Evolutionary conservation across 2,888 invertebrate genomes (phyloP), one percentile per base, ranked within the genome.

Genomic region (Nematopogon swammerdamellus): DNA sequence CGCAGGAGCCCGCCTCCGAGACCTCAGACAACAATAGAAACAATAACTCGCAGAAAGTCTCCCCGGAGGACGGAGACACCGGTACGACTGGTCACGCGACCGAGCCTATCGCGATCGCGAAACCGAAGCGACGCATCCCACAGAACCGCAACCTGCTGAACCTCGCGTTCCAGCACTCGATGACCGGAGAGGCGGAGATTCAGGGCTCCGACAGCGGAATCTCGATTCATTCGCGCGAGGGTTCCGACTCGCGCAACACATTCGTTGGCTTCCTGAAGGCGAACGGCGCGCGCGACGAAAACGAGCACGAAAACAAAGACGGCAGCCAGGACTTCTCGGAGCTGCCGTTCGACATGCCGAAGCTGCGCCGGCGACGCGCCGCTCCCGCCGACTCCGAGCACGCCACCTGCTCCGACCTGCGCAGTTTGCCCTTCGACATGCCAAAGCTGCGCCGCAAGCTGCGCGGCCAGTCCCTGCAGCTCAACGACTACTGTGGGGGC

Each of bases 261-360:
- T 68, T 86, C 70, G 74, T 82, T 53, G 84, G 83, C 53, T 83
- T 86, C 57, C 83, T 85, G 54, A 81, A 81, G 54, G 73, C 82
- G 53, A 84, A 83, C 52, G 60, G 60, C 36, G 61, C 62, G 48
- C 59, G 60, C 30, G 65, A 72, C 44, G 67, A 66, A 43, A 80
- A 81, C 48, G 77, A 75, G 56, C 73, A 74, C 49, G 74, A 73
- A 56, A 69, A 66, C 44, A 75, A 77, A 54, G 76, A 77, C n/a
- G 74, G 83, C 50, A 83, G 84, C 30, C 85, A 86, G 49, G 88
- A 91, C 60, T 72, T 91, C 54, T 84, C 87, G 20, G 91, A 92
- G 73, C 82, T 93, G 57, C 93, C 93, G 2, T 93, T 93, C 60
- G 92, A 93, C 60, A 93, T 93, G 92, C 93, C 93, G 47, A 94